Evolutionary conservation across 2,797 vertebrate species (phyloP), one percentile per base, ranked within the genome.

Genomic region (Oryzias dopingdopingensis): DNA sequence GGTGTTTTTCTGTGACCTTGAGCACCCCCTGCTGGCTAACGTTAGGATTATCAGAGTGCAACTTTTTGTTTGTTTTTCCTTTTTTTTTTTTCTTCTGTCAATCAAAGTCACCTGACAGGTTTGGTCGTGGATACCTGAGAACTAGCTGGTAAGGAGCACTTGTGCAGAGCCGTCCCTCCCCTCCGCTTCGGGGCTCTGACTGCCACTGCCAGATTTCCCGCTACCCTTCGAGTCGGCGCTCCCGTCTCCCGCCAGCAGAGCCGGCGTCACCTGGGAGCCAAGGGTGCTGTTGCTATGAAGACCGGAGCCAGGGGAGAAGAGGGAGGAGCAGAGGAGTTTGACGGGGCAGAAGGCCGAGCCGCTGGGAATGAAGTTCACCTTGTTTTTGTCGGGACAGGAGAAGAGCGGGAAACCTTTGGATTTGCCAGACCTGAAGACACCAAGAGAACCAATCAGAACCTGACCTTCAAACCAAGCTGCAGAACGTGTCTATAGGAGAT

Each of bases 371-470:
- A 98, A 98, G 92, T 98, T 98, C 90, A 98, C 94, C 89, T 97
- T 98, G 93, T 98, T 98, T 93, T 96, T 97, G 93, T 98, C 96
- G 52, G 96, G 96, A 78, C 96, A 98, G 64, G 96, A 98, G 92
- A 98, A 96, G 82, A 95, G 93, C 77, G 94, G 95, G 88, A 94
- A 90, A 85, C 95, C 93, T 92, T 94, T 87, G 76, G 95, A 94
- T 86, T 94, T 92, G 68, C 93, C 93, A 74, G 95, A 94, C 88
- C 95, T 98, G 75, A 58, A 44, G 44, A 73, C 17, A 47, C 55
- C 52, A 60, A 6, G 59, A 45, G 24, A 8, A 1, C 0, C 44
- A 20, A 42, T 76, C 52, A 4, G 51, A 44, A 15, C 13, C 29
- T 40, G 18, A 54, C 45, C 12, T 23, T 14, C 8, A n/a, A 57